A percentile compares a stretch with the other conserved stretches of the same genome.
These are phyloP conservation scores for Zaprionus africanus DNA, from an alignment of 1,140 invertebrate species.

Conservation along the genomic window DNA sequence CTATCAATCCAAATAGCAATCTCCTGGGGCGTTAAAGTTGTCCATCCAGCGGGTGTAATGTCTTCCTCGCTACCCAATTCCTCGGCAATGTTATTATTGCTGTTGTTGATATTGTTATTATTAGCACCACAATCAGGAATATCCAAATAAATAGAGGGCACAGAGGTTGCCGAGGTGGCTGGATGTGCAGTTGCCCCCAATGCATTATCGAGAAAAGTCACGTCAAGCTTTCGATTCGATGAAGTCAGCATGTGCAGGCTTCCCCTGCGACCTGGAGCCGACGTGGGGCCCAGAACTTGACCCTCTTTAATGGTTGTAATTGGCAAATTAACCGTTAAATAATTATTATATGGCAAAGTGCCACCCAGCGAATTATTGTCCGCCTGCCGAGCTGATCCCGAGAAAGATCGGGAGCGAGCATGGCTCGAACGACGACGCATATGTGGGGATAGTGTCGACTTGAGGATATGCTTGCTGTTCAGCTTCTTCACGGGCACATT, in stretches of 20 bases:
- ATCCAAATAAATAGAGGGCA: slow-evolving; percentile 22
- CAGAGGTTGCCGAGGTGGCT: neutral
- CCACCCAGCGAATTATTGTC: slow-evolving; percentile 79
- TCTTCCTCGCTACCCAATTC: slow-evolving; percentile 37
- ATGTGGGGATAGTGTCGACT: slow-evolving; percentile 91
- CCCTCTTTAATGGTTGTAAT: slow-evolving; percentile 75
- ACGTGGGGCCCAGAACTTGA: slow-evolving; percentile 36
- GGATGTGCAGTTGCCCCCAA: slow-evolving; percentile 16
- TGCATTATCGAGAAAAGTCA: slow-evolving; percentile 64
- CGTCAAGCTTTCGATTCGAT: slow-evolving; percentile 51
- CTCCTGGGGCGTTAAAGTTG: slow-evolving; percentile 93
- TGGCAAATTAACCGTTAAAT: slow-evolving; percentile 74
- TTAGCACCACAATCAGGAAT: slow-evolving; percentile 14
- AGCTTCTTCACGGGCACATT: slow-evolving; percentile 92
- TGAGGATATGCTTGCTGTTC: slow-evolving; percentile 92
- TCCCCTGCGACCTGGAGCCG: neutral
- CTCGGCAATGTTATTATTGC: slow-evolving; percentile 46
- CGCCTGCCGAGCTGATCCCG: slow-evolving; percentile 87
- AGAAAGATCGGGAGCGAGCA: slow-evolving; percentile 89
- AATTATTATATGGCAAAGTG: slow-evolving; percentile 73
- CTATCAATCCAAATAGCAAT: slow-evolving; percentile 93
- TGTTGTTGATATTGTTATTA: slow-evolving; percentile 44
- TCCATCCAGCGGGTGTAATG: slow-evolving; percentile 86
- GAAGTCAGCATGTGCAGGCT: slow-evolving; percentile 28
- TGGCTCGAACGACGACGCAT: slow-evolving; percentile 88